Conservation (phyloP, 1,140 invertebrate genomes). For the Calliopsis andreniformis region DNA sequence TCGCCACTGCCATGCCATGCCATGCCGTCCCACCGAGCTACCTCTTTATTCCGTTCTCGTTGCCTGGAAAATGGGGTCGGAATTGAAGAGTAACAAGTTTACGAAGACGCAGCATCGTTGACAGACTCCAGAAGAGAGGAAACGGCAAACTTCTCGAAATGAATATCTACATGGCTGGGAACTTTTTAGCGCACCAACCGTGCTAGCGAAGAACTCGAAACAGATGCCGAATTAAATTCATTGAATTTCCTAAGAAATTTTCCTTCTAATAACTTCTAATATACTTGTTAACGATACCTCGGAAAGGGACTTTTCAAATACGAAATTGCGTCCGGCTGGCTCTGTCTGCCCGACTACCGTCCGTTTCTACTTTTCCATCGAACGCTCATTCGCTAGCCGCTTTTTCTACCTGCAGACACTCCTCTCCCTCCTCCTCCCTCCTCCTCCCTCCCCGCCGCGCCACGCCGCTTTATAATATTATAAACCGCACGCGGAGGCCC, state of each 20-base stretch:
- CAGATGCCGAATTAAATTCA: no score
- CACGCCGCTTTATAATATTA: conserved; percentile 44
- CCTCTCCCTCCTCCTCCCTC: no score
- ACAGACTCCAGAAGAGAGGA: no score
- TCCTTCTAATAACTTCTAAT: no score
- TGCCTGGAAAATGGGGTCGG: neutral
- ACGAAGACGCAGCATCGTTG: neutral
- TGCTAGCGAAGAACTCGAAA: no score
- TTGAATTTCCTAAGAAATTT: no score
- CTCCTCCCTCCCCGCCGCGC: neutral
- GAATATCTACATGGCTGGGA: no score
- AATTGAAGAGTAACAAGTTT: conserved; percentile 30
- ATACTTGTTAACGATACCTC: no score
- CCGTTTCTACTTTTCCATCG: conserved; percentile 28
- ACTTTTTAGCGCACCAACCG: no score
- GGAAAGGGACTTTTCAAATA: neutral
- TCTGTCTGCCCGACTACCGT: conserved; percentile 34
- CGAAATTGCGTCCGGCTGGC: neutral
- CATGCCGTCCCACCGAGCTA: conserved; percentile 3
- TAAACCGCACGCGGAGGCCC: conserved; percentile 40
- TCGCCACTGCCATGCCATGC: no score
- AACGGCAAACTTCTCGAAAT: no score
- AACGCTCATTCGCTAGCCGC: conserved; percentile 11
- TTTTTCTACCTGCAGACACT: neutral
- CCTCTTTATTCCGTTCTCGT: conserved; percentile 11